Conservation (phyloP, 1,140 invertebrate genomes). For the Drosophila murphyi region DNA sequence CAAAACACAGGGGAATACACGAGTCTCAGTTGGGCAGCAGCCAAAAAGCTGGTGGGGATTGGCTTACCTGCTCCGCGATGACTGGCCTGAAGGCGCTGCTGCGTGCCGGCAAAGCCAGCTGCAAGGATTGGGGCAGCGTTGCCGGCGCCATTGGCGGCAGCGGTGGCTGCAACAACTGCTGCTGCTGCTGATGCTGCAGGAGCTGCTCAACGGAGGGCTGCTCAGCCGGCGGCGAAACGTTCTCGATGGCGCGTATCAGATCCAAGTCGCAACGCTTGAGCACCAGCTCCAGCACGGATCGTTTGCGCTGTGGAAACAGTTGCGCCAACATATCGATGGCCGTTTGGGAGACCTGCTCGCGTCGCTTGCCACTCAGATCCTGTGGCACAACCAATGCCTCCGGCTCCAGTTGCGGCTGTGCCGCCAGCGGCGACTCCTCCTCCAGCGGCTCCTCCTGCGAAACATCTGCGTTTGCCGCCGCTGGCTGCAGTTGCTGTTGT, state of each 20-base stretch:
- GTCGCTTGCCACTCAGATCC: constrained; percentile 60
- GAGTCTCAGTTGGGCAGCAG: too few species aligned
- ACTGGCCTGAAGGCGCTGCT: constrained; percentile 76
- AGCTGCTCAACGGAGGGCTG: constrained; percentile 5
- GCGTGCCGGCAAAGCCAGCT: constrained; percentile 46
- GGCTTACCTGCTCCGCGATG: constrained; percentile 63
- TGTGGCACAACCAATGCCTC: constrained; percentile 49
- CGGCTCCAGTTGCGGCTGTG: constrained; percentile 16
- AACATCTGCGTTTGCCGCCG: neutral
- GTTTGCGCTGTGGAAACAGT: constrained; percentile 94
- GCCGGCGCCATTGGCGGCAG: constrained; percentile 9
- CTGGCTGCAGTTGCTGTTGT: neutral
- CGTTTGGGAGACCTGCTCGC: constrained; percentile 85
- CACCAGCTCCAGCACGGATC: constrained; percentile 94
- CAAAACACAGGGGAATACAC: neutral
- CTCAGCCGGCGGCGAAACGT: constrained; percentile 61
- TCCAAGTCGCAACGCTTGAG: constrained; percentile 94
- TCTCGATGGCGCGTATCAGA: constrained; percentile 87
- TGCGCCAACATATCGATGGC: constrained; percentile 93
- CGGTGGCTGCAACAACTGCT: neutral
- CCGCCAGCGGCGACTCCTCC: neutral
- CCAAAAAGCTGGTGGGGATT: neutral
- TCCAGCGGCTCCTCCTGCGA: neutral
- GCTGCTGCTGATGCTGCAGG: neutral
- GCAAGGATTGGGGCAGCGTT: constrained; percentile 24